phyloP scores from a whole-genome alignment of 2,797 vertebrate genomes.

The Hemibagrus guttatus region DNA sequence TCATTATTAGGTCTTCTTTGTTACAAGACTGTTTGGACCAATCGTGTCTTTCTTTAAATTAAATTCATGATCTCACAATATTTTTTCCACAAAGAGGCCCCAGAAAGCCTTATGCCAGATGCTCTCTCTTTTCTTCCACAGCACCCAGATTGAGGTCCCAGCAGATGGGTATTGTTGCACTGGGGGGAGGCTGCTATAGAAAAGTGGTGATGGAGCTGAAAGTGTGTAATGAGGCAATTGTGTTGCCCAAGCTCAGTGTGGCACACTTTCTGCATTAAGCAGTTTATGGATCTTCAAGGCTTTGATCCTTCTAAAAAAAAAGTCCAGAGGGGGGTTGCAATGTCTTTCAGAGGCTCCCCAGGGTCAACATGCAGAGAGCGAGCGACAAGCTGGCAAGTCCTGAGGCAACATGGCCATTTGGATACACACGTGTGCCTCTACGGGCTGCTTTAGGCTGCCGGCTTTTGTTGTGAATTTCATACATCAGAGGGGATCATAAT shows the following conservation, averaged over 20 bases:
- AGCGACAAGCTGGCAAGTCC: constrained; percentile 10
- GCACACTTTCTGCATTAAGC: constrained; percentile 70
- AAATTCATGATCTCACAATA: neutral
- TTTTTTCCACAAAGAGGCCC: constrained; percentile 45
- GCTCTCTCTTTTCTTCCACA: constrained; percentile 72
- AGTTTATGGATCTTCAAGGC: constrained; percentile 53
- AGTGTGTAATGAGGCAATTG: constrained; percentile 48
- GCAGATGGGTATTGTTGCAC: constrained; percentile 75
- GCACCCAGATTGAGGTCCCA: constrained; percentile 72
- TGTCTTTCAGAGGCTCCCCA: constrained; percentile 31
- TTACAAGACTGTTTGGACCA: neutral
- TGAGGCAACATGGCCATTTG: constrained; percentile 3
- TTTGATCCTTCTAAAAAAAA: constrained; percentile 57
- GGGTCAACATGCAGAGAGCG: constrained; percentile 26
- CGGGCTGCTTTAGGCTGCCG: neutral
- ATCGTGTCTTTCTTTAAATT: neutral
- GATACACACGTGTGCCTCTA: neutral
- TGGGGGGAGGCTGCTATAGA: constrained; percentile 38
- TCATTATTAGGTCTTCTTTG: neutral
- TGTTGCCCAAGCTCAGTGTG: constrained; percentile 64
- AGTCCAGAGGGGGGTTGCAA: neutral
- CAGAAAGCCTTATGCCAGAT: constrained; percentile 72
- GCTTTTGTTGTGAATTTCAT: constrained; percentile 20
- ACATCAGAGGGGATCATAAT: constrained; percentile 13
- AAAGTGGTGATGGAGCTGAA: constrained; percentile 58